A percentile compares a stretch with the other conserved stretches of the same genome.
These are phyloP conservation scores for Parazoanthus atlanticus DNA, from an alignment of 92 coral and sea anemone genomes.

Conservation along the genomic window DNA sequence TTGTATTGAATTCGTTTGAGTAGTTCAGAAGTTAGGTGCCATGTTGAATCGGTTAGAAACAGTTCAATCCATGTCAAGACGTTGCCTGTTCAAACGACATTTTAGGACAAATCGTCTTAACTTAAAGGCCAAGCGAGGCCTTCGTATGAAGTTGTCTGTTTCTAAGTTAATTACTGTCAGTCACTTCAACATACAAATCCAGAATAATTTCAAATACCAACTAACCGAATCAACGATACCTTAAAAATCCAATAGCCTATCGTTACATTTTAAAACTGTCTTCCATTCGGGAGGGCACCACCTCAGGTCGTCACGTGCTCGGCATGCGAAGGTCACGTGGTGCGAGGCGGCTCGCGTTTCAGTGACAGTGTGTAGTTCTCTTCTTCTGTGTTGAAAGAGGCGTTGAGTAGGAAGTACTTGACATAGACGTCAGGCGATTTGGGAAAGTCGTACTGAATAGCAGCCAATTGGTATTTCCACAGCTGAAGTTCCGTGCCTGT, in stretches of 20 bases:
- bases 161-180: background rate
- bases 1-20: background rate
- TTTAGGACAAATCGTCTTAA: too few relatives aligned
- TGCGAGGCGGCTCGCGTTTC: constrained; percentile 84
- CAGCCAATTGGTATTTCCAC: constrained; percentile 86
- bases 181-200: background rate
- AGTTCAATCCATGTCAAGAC: background rate
- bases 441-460: constrained; percentile 88
- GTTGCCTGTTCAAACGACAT: too few relatives aligned
- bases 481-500: constrained; percentile 91
- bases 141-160: background rate
- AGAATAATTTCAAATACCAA: background rate
- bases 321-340: constrained; percentile 50
- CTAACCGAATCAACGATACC: background rate
- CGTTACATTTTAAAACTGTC: background rate
- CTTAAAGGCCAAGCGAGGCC: too few relatives aligned
- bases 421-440: constrained; percentile 67
- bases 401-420: constrained; percentile 84
- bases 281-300: background rate
- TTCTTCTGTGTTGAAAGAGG: constrained; percentile 93
- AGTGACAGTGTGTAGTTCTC: constrained; percentile 95
- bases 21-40: background rate
- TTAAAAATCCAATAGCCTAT: background rate
- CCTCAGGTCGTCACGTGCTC: background rate
- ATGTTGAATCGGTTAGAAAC: background rate